Evolutionary conservation across 1,140 invertebrate species (phyloP).

Genomic region (Sipha flava): DNA sequence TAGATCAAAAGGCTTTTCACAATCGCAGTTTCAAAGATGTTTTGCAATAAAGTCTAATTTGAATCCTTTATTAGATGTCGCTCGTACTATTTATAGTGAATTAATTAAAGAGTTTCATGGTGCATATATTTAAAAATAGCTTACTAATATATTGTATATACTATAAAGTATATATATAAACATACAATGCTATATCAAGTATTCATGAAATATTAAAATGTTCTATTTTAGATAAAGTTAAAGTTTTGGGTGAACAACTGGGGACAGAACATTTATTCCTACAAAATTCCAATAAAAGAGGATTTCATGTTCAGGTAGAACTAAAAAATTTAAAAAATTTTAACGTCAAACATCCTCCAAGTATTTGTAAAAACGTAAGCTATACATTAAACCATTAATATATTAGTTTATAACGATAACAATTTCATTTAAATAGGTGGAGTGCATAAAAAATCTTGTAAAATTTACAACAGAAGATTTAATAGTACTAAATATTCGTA

Average conservation of each 20-base stretch:
- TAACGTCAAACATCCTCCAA: constrained; percentile 52
- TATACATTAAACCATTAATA: neutral
- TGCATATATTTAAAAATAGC: constrained; percentile 40
- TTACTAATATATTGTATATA: too few species aligned
- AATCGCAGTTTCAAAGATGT: constrained; percentile 65
- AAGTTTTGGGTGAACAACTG: constrained; percentile 55
- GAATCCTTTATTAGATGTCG: constrained; percentile 65
- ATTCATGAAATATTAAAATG: neutral
- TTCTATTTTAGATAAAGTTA: constrained; percentile 46
- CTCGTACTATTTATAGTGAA: constrained; percentile 68
- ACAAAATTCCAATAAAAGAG: constrained; percentile 57
- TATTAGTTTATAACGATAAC: neutral
- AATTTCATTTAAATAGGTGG: constrained; percentile 48
- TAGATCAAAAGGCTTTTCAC: constrained; percentile 57
- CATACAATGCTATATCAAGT: too few species aligned
- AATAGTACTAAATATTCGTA: constrained; percentile 58
- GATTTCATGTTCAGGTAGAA: constrained; percentile 66
- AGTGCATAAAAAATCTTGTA: constrained; percentile 52
- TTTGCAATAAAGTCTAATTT: constrained; percentile 72
- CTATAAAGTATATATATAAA: too few species aligned
- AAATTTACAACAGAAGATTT: constrained; percentile 72
- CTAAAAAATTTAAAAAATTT: constrained; percentile 45
- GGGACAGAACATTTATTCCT: constrained; percentile 54
- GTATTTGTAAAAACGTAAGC: constrained; percentile 43
- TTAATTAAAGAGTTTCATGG: constrained; percentile 66